These are phyloP conservation scores for Phoenicopterus ruber DNA, from an alignment of 2,113 vertebrate species.

Conservation along the genomic window DNA sequence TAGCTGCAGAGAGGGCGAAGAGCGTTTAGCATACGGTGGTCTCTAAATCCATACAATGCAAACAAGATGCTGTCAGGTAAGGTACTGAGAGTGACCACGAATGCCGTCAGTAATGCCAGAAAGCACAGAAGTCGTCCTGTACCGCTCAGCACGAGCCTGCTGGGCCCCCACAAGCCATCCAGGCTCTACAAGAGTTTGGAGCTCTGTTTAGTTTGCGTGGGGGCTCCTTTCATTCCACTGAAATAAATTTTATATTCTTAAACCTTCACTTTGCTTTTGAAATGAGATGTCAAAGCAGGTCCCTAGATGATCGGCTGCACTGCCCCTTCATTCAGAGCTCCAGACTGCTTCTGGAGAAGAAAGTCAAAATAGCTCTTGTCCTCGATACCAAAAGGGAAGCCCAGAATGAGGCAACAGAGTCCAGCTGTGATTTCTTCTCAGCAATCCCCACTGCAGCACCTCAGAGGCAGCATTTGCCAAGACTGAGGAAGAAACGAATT, in stretches of 20 bases:
- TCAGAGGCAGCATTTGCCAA: neutral
- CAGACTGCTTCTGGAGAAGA: neutral
- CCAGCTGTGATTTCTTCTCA: neutral
- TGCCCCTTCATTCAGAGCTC: neutral
- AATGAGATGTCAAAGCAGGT: neutral
- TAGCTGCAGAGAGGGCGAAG: conserved; percentile 70
- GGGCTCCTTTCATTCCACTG: neutral
- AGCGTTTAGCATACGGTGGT: neutral
- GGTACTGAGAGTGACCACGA: neutral
- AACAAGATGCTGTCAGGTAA: neutral
- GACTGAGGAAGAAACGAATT: neutral
- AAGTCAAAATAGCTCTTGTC: neutral
- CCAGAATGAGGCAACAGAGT: neutral
- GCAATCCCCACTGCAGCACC: neutral
- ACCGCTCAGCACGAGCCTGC: neutral
- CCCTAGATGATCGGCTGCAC: neutral
- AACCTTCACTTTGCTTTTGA: neutral
- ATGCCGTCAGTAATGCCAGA: neutral
- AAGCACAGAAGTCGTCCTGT: neutral
- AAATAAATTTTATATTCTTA: neutral
- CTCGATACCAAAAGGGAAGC: neutral
- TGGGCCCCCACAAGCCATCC: neutral
- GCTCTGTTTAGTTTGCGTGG: neutral
- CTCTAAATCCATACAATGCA: neutral
- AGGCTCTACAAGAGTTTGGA: neutral